A percentile compares a stretch with the other conserved stretches of the same genome.
Evolutionary conservation across 2,113 vertebrate species (phyloP).

Genomic region (Excalfactoria chinensis): DNA sequence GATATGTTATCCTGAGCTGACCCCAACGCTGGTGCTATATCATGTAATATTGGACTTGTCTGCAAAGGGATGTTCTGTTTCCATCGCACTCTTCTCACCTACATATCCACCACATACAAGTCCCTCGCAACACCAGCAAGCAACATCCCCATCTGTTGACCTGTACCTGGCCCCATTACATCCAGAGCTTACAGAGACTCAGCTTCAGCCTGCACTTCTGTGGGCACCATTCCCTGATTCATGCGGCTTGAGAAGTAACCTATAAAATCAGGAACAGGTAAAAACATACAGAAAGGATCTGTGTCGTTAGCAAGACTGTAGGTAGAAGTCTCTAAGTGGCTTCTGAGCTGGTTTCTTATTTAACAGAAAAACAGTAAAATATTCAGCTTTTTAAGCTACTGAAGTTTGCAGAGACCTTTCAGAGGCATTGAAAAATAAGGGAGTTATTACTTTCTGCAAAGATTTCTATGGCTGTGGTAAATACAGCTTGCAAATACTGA

Average conservation of each 20-base stretch:
- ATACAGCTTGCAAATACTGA: not conserved
- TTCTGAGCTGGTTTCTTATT: not conserved
- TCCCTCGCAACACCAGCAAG: not conserved
- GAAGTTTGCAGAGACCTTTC: not conserved
- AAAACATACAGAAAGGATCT: not conserved
- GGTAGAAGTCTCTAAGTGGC: not conserved
- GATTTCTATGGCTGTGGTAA: not conserved
- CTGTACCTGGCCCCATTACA: not conserved
- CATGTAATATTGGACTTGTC: not conserved
- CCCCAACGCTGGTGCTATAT: not conserved
- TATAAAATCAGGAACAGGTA: not conserved
- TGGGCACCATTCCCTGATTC: not conserved
- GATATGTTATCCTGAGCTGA: not conserved
- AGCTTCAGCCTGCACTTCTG: not conserved
- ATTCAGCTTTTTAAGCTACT: not conserved
- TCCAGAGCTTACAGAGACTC: not conserved
- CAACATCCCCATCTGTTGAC: too few relatives aligned
- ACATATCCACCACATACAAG: not conserved
- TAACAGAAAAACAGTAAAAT: not conserved
- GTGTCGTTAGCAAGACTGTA: not conserved
- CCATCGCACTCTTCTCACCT: not conserved
- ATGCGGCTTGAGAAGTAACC: not conserved
- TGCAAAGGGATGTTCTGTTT: not conserved
- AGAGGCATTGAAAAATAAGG: not conserved
- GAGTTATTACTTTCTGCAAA: slow-evolving; percentile 4